These are phyloP conservation scores for Dinoponera quadriceps DNA, from an alignment of 1,140 invertebrate species.

Conservation along the genomic window DNA sequence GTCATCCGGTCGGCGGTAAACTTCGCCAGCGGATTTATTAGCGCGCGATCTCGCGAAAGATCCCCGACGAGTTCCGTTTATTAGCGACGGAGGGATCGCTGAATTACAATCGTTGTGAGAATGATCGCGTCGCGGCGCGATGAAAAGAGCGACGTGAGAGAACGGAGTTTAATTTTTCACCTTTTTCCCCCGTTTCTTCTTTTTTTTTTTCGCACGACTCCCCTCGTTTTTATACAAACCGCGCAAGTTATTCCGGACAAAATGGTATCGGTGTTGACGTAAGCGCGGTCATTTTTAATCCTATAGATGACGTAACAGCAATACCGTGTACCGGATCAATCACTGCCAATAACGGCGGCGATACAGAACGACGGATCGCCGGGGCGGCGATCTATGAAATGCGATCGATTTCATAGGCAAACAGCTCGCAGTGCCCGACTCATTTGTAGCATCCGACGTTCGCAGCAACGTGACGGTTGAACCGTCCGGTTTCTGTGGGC, in stretches of 20 bases:
- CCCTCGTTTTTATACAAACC: too few relatives aligned
- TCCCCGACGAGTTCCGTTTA: neutral
- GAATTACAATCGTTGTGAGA: too few relatives aligned
- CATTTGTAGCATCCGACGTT: constrained; percentile 57
- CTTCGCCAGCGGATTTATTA: neutral
- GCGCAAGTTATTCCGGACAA: constrained; percentile 22
- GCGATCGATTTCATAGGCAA: constrained; percentile 56
- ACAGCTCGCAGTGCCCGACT: constrained; percentile 49
- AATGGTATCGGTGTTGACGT: constrained; percentile 51
- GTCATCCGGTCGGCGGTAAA: neutral
- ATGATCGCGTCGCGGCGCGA: too few relatives aligned
- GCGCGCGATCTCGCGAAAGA: neutral
- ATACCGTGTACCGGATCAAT: constrained; percentile 58
- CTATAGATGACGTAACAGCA: constrained; percentile 56
- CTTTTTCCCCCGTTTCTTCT: too few relatives aligned
- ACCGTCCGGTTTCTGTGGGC: constrained; percentile 26
- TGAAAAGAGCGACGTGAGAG: too few relatives aligned
- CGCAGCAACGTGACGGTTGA: constrained; percentile 28
- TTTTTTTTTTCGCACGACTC: too few relatives aligned
- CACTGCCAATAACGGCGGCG: constrained; percentile 58
- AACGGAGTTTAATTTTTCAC: too few relatives aligned
- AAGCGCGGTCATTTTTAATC: constrained; percentile 60
- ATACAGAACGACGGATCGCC: constrained; percentile 13
- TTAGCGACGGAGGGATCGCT: neutral
- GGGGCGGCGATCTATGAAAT: constrained; percentile 57